Percentiles rank a stretch among this genome's conserved stretches.
These are phyloP conservation scores for Brachionus manjavacas DNA, from an alignment of 1,140 invertebrate species.

Conservation along the genomic window DNA sequence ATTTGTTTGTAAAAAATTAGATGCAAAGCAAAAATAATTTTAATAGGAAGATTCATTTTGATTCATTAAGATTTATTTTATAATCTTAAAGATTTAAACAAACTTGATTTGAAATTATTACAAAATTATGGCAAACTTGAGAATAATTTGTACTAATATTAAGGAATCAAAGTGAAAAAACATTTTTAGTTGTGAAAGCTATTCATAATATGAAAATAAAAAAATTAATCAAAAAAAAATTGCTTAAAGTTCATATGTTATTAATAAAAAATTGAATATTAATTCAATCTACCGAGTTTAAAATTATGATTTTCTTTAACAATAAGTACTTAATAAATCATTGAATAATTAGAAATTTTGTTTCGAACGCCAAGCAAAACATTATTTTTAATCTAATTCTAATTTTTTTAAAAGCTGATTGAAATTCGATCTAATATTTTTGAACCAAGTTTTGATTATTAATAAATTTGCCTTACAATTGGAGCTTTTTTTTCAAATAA, in stretches of 20 bases:
- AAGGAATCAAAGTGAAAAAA: not conserved
- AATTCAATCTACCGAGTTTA: not conserved
- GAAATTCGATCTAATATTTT: not conserved
- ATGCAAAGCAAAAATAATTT: no score
- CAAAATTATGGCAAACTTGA: not conserved
- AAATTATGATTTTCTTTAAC: not conserved
- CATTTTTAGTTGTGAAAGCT: not conserved
- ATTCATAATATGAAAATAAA: not conserved
- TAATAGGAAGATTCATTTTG: no score
- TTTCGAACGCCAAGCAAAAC: not conserved
- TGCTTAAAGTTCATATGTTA: not conserved
- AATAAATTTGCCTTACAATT: not conserved
- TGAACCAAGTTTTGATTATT: not conserved
- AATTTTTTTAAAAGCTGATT: no score
- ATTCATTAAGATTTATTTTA: no score
- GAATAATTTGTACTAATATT: not conserved
- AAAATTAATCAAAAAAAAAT: not conserved
- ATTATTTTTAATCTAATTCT: not conserved
- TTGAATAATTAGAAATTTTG: not conserved
- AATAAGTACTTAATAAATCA: not conserved
- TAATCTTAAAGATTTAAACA: not conserved
- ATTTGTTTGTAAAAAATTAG: no score
- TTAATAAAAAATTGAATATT: not conserved
- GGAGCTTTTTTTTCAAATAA: not conserved
- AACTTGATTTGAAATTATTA: not conserved